phyloP scores from a whole-genome alignment of 2,113 vertebrate species.

The Elephantulus edwardii region DNA sequence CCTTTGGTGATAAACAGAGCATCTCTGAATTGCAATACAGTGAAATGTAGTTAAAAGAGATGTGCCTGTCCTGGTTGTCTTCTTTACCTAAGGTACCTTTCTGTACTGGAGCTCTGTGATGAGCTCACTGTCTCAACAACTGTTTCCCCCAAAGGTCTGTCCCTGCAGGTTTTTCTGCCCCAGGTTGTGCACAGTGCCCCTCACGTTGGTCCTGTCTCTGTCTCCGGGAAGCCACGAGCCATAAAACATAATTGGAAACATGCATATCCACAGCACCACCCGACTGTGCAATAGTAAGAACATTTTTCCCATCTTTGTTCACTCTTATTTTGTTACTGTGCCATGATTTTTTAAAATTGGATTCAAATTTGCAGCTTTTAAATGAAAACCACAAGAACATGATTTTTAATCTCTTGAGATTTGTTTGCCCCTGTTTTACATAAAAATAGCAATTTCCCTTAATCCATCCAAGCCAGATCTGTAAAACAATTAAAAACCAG shows the following conservation, averaged over 20 bases:
- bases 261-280: rapidly evolving
- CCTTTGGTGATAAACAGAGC: too few relatives aligned
- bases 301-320: conserved; percentile 10
- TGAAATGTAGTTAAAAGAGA: too few relatives aligned
- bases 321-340: conserved; percentile 20
- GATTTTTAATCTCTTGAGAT: conserved; percentile 64
- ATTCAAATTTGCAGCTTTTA: conserved; percentile 71
- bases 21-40: too few relatives aligned
- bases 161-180: background rate
- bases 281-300: background rate
- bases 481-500: background rate
- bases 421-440: conserved; percentile 28
- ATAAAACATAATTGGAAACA: background rate
- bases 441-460: conserved; percentile 3
- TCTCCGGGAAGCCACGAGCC: background rate
- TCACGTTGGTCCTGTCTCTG: background rate
- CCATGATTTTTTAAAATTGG: conserved; percentile 38
- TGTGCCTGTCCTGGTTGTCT: too few relatives aligned
- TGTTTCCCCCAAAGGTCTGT: background rate
- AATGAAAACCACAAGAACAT: conserved; percentile 65
- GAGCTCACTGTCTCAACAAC: rapidly evolving
- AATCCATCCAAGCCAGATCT: background rate
- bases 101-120: too few relatives aligned
- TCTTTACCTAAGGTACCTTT: background rate
- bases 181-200: rapidly evolving